Evolutionary conservation across 2,888 invertebrate species (phyloP), one percentile per base, ranked within the genome.

Genomic region (Tetheella fluctuosa): DNA sequence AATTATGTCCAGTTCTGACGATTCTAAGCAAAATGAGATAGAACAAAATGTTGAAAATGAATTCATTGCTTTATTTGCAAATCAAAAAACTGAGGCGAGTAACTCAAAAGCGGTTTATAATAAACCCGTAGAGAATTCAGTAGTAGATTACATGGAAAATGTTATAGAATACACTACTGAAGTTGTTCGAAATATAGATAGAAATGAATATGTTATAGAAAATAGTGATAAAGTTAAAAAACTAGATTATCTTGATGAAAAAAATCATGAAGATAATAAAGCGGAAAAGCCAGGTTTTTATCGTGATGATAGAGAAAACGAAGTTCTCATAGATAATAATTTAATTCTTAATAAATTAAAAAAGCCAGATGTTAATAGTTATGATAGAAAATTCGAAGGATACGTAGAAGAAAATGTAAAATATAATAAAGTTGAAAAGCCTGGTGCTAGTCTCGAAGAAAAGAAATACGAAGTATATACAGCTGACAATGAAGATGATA

Each of bases 401-500:
- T 2, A 10, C 3, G 20, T 20, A 10, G 10, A 20, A 10, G 48
- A 48, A 2, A 20, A 20, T 20, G 0, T 10, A 1, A 48, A 20
- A 2, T 2, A 10, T 7, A 10, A 20, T 20, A 48, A 48, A 17
- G 10, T 20, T 20, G 34, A 34, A 13, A 20, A 10, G 7, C 20
- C 8, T 15, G 63, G 59, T 25, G 59, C 7, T 34, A 13, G 17
- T 12, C 54, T 61, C 1, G 59, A 60, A 12, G 34, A 23, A 6
- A 76, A 64, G 56, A 74, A 67, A 55, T 67, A 64, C 60, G 75
- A 80, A 65, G 57, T 77, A 23, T 74, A 68, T 55, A 57, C 60
- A 52, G 76, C 70, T 42, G 80, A 83, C 12, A 60, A 69, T 10
- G 76, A 74, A 23, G 68, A 77, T 15, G 64, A 59, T 3, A 23